Percentiles rank a stretch among this genome's conserved stretches.
phyloP scores from a whole-genome alignment of 2,113 vertebrate genomes.

The Ochotona princeps region DNA sequence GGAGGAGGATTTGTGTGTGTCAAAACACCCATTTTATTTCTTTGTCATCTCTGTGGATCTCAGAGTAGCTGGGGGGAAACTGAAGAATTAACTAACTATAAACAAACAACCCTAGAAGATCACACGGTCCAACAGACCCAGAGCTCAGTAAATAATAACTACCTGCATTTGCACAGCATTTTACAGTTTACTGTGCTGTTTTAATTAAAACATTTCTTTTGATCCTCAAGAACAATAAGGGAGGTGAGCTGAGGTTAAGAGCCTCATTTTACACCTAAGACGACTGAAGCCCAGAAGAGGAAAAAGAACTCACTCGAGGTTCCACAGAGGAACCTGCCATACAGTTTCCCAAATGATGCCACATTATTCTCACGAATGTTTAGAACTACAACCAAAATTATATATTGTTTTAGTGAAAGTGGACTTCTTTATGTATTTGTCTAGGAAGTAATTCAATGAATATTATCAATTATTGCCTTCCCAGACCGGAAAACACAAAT shows the following conservation, averaged over 20 bases:
- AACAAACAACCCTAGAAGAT: conserved; percentile 68
- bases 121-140: not conserved
- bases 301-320: not conserved
- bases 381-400: not conserved
- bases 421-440: not conserved
- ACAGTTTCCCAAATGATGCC: not conserved
- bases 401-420: not conserved
- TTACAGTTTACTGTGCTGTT: conserved; percentile 50
- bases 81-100: not conserved
- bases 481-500: not conserved
- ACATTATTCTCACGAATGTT: not conserved
- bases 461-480: not conserved
- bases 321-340: not conserved
- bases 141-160: conserved; percentile 62
- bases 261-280: conserved; percentile 4
- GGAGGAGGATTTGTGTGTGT: conserved; percentile 47
- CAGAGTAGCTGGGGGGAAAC: not conserved
- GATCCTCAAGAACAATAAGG: conserved; percentile 41
- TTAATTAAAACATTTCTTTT: conserved; percentile 55
- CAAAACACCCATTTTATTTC: conserved; percentile 58
- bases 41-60: conserved; percentile 25
- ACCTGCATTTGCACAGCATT: conserved; percentile 53
- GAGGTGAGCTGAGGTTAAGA: not conserved
- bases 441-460: not conserved
- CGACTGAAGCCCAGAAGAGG: not conserved